Conservation (phyloP, 2,113 vertebrate genomes). For the Podilymbus podiceps region DNA sequence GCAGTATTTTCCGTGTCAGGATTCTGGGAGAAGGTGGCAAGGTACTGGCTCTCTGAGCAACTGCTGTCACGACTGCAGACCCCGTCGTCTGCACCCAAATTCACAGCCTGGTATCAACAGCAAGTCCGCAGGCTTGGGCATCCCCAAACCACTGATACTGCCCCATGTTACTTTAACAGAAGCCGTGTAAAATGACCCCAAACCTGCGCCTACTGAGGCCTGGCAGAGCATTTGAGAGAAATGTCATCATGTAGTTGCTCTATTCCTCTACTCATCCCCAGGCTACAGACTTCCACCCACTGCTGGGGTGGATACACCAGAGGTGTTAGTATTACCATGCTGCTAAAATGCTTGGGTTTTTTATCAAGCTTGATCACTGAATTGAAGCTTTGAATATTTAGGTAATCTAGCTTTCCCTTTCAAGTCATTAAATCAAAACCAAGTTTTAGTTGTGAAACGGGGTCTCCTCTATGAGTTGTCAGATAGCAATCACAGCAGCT, state of each 20-base stretch:
- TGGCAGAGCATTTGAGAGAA: neutral
- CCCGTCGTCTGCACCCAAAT: neutral
- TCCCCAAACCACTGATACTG: neutral
- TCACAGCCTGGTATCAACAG: neutral
- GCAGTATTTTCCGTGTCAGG: neutral
- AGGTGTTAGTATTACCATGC: neutral
- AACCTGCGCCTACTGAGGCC: neutral
- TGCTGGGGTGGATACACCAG: too few relatives aligned
- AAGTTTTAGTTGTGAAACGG: neutral
- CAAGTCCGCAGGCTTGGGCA: neutral
- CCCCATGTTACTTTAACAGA: neutral
- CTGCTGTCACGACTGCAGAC: neutral
- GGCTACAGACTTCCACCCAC: neutral
- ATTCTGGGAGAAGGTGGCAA: neutral
- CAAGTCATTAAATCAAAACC: neutral
- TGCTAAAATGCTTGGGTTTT: neutral
- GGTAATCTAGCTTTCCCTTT: neutral
- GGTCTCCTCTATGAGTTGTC: neutral
- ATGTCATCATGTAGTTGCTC: neutral
- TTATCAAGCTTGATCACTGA: neutral
- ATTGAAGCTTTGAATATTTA: neutral
- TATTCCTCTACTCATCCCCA: neutral
- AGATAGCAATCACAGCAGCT: neutral
- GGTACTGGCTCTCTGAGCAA: neutral
- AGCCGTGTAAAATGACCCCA: neutral